These are phyloP conservation scores for Falco peregrinus DNA, from an alignment of 2,797 vertebrate genomes.

Conservation along the genomic window DNA sequence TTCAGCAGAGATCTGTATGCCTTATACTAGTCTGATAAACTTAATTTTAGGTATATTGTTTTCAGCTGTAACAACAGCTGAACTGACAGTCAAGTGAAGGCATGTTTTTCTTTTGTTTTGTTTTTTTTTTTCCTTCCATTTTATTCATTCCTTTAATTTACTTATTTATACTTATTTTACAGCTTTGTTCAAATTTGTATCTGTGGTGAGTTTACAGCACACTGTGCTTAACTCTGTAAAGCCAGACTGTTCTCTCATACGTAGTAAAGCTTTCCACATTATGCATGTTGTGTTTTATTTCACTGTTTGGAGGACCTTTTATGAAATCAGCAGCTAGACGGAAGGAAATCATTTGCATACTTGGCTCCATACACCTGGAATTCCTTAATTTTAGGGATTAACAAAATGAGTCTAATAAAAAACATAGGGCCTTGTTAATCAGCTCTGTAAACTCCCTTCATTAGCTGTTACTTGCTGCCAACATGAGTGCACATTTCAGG, in stretches of 20 bases:
- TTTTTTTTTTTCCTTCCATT: rapidly evolving
- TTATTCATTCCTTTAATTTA: slow-evolving; percentile 32
- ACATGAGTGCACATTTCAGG: slow-evolving; percentile 65
- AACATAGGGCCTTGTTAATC: slow-evolving; percentile 78
- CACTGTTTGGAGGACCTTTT: slow-evolving; percentile 74
- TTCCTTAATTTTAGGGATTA: slow-evolving; percentile 82
- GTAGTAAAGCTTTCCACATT: slow-evolving; percentile 68
- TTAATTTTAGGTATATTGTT: slow-evolving; percentile 14
- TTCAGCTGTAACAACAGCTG: slow-evolving; percentile 53
- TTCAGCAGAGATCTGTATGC: neutral
- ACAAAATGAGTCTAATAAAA: slow-evolving; percentile 82
- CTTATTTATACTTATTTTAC: slow-evolving; percentile 67
- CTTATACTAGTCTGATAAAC: neutral
- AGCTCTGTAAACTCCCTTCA: slow-evolving; percentile 78
- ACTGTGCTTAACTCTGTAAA: slow-evolving; percentile 68
- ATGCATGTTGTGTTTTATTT: slow-evolving; percentile 72
- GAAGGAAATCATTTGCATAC: slow-evolving; percentile 83
- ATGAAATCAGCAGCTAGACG: slow-evolving; percentile 77
- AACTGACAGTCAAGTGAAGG: neutral
- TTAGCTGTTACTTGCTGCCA: slow-evolving; percentile 73
- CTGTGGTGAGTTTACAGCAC: slow-evolving; percentile 68
- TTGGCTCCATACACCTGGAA: slow-evolving; percentile 81
- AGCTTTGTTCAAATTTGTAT: slow-evolving; percentile 76
- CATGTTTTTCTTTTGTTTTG: neutral
- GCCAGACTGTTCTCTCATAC: slow-evolving; percentile 66